A percentile compares a stretch with the other conserved stretches of the same genome.
Conservation (phyloP, 2,113 vertebrate species). For the Merops nubicus region DNA sequence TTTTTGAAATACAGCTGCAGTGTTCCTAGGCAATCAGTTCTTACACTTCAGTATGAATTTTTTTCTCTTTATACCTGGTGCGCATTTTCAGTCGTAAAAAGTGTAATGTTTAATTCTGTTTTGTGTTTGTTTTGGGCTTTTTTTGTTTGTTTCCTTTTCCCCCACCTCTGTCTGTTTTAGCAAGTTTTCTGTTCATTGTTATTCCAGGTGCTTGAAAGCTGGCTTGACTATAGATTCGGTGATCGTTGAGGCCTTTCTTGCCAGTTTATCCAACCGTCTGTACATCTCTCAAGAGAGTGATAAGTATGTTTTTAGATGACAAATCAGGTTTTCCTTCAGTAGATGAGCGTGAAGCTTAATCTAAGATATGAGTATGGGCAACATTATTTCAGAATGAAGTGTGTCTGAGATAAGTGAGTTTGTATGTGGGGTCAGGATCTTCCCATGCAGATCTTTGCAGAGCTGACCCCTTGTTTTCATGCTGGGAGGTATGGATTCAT, state of each 20-base stretch:
- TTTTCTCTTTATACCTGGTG: neutral
- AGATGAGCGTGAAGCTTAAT: neutral
- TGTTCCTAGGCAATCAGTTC: neutral
- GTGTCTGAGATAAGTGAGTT: neutral
- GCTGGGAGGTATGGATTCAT: neutral
- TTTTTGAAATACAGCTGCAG: neutral
- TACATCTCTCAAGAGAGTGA: constrained; percentile 98
- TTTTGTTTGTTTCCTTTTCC: no score
- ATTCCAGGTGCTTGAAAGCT: constrained; percentile 88
- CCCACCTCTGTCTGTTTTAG: neutral
- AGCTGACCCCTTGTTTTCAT: neutral
- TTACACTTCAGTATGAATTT: neutral
- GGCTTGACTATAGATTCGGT: constrained; percentile 90
- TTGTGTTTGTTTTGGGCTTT: no score
- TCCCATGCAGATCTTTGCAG: neutral
- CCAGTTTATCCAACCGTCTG: constrained; percentile 95
- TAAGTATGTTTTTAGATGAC: constrained; percentile 80
- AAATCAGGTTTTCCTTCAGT: neutral
- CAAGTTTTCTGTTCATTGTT: neutral
- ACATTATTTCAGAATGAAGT: neutral
- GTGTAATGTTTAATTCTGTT: neutral
- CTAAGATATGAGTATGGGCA: neutral
- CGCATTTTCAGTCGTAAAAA: neutral
- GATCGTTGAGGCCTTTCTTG: constrained; percentile 94
- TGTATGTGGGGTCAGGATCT: neutral